Conservation (phyloP, 2,888 invertebrate genomes). For the Drepana falcataria region DNA sequence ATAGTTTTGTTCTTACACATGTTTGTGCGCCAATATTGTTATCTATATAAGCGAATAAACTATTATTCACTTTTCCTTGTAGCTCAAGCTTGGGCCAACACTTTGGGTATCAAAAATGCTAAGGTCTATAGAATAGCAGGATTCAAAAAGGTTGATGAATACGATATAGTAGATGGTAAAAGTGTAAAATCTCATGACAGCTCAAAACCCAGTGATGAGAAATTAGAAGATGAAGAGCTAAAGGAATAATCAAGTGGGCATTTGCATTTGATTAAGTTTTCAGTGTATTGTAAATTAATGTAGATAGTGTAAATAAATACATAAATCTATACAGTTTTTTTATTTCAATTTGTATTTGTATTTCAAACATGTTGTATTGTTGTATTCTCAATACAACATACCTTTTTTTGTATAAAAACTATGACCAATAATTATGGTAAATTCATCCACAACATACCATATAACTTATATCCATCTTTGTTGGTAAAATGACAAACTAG, state of each 20-base stretch:
- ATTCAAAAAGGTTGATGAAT: constrained; percentile 64
- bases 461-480: no score
- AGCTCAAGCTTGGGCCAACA: constrained; percentile 78
- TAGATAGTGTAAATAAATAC: neutral
- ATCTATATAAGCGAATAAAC: no score
- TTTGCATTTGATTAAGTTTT: neutral
- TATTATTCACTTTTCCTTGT: constrained; percentile 7
- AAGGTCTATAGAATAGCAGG: constrained; percentile 76
- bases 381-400: no score
- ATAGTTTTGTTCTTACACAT: no score
- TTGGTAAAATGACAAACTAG: no score
- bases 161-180: constrained; percentile 64
- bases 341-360: no score
- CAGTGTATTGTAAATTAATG: neutral
- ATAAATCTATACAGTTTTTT: no score
- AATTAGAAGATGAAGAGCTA: constrained; percentile 17
- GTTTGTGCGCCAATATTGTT: no score
- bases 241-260: constrained; percentile 9
- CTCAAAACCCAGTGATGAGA: constrained; percentile 10
- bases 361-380: no score
- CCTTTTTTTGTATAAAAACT: no score
- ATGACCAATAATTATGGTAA: no score
- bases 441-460: no score
- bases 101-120: constrained; percentile 77
- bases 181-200: constrained; percentile 18